Conservation (phyloP, 2,888 invertebrate species). For the Coleophora deauratella region DNA sequence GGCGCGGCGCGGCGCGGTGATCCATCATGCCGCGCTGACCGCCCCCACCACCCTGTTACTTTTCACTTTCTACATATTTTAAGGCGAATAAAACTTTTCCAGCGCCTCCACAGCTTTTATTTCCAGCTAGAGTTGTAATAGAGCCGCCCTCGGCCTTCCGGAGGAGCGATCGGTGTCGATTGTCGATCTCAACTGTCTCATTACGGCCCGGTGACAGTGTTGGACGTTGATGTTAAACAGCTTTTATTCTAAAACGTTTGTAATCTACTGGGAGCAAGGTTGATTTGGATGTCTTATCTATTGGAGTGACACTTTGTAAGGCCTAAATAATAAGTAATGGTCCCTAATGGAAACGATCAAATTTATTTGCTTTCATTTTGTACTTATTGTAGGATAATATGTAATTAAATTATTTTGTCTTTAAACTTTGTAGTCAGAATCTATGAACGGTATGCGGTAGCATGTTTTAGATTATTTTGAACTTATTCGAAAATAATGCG, state of each 20-base stretch:
- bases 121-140: conserved; percentile 49
- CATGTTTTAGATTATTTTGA: too few species aligned
- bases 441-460: too few species aligned
- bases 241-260: conserved; percentile 32
- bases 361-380: too few species aligned
- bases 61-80: conserved; percentile 75
- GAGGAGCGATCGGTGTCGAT: conserved; percentile 26
- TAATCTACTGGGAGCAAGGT: conserved; percentile 44
- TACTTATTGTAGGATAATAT: too few species aligned
- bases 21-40: conserved; percentile 73
- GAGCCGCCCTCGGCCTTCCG: conserved; percentile 38
- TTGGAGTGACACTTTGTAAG: too few species aligned
- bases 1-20: conserved; percentile 58
- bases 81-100: conserved; percentile 72
- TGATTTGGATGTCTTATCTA: conserved; percentile 7
- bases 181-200: conserved; percentile 49
- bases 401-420: too few species aligned
- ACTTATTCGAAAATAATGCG: conserved; percentile 2
- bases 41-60: conserved; percentile 60
- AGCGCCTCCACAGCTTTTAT: conserved; percentile 54
- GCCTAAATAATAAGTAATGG: too few species aligned
- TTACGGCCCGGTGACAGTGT: conserved; percentile 42
- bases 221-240: conserved; percentile 42
- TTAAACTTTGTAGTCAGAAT: too few species aligned
- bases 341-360: too few species aligned